These are phyloP conservation scores for Columba guinea DNA, from an alignment of 2,797 vertebrate species.

Conservation along the genomic window DNA sequence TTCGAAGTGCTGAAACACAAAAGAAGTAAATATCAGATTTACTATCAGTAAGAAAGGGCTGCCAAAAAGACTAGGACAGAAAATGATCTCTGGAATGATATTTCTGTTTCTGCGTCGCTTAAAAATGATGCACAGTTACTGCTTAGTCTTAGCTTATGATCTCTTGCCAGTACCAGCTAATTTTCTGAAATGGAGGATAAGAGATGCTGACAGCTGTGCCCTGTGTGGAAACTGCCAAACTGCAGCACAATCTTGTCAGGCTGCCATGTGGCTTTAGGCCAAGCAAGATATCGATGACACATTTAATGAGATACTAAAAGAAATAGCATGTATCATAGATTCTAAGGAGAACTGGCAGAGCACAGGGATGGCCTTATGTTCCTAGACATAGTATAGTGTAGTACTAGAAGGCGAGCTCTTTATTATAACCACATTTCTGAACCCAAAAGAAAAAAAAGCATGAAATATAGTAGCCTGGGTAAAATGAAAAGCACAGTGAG, in stretches of 20 bases:
- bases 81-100: conserved; percentile 29
- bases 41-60: conserved; percentile 35
- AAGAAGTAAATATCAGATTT: conserved; percentile 44
- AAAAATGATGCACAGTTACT: conserved; percentile 67
- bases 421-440: not conserved
- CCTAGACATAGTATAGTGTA: not conserved
- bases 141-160: conserved; percentile 73
- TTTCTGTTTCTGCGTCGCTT: conserved; percentile 64
- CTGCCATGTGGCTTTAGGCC: conserved; percentile 71
- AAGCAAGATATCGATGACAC: conserved; percentile 69
- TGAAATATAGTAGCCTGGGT: not conserved
- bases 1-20: conserved; percentile 48
- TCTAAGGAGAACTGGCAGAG: conserved; percentile 60
- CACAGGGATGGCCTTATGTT: conserved; percentile 42
- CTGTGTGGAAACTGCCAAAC: conserved; percentile 71
- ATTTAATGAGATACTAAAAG: conserved; percentile 69
- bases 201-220: conserved; percentile 79
- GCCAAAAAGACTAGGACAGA: conserved; percentile 48
- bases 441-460: not conserved
- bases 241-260: conserved; percentile 63
- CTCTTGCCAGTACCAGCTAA: conserved; percentile 76
- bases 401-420: not conserved
- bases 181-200: conserved; percentile 75
- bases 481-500: conserved; percentile 25
- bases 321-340: conserved; percentile 62